Evolutionary conservation across 1,140 invertebrate species (phyloP), one percentile per base, ranked within the genome.

Genomic region (Bombus difficillimus): DNA sequence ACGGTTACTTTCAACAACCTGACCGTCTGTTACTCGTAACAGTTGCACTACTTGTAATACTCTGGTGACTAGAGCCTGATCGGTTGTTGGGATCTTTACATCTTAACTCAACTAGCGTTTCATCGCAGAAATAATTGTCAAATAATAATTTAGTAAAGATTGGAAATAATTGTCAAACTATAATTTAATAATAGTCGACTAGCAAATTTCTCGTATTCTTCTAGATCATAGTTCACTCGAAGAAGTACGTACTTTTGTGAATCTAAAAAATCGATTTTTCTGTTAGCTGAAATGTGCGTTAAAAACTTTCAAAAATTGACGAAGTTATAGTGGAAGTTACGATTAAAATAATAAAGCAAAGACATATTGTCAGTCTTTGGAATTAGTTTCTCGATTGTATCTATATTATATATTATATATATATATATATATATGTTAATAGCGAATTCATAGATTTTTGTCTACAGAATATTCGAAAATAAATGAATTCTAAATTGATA

Each of bases 31-130:
- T 76, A 39, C 53, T 28, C n/a, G 8, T 37, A 75, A 75, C 43
- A 75, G 73, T 57, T 57, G 73, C 43, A 37, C 47, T 57, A 37
- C 73, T 57, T 37, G 53, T 76, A 59, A 75, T 28, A 32, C 73
- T 12, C 34, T 15, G 25, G 34, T 57, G 43, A 37, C 47, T 37
- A 57, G 41, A 37, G 34, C 18, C 18, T 37, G 66, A 69, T 37
- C 9, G 18, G 66, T 12, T 6, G 34, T 69, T 25, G 18, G 6
- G 2, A 68, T 34, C 64, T 22, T 18, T 22, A 13, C 6, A 10
- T 10, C 9, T 25, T 76, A 34, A 10, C 25, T 76, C 28, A 6
- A 34, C 12, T 39, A 13, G n/a, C 39, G 3, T 2, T 39, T 25
- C 4, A 15, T 5, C 3, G 34, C 25, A 1, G 37, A 43, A 64